A percentile compares a stretch with the other conserved stretches of the same genome.
phyloP scores from a whole-genome alignment of 2,888 invertebrate genomes.

The Drosophila melanosoma region DNA sequence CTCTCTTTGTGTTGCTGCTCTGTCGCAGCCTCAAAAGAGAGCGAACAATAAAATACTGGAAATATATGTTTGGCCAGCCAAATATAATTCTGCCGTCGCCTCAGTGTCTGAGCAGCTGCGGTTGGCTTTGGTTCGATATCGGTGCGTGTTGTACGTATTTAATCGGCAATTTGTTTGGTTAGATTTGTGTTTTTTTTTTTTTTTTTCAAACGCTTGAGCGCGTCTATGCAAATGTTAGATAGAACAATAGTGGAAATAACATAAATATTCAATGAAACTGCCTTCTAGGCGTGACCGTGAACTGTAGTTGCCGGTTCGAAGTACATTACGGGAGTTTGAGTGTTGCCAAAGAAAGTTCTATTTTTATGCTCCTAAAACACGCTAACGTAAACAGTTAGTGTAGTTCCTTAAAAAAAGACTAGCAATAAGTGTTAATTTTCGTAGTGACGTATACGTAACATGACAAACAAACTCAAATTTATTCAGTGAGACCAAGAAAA shows the following conservation, averaged over 20 bases:
- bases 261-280: slow-evolving; percentile 52
- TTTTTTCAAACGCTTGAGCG: slow-evolving; percentile 39
- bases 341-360: slow-evolving; percentile 31
- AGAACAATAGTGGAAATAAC: slow-evolving; percentile 46
- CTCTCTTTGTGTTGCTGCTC: not conserved
- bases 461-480: slow-evolving; percentile 23
- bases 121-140: slow-evolving; percentile 35
- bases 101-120: slow-evolving; percentile 68
- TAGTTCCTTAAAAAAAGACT: slow-evolving; percentile 13
- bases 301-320: slow-evolving; percentile 24
- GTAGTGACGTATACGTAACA: slow-evolving; percentile 58
- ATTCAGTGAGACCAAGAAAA: slow-evolving; percentile 15
- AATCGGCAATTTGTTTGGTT: slow-evolving; percentile 35
- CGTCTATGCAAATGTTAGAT: slow-evolving; percentile 52
- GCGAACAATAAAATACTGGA: slow-evolving; percentile 54
- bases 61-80: slow-evolving; percentile 34
- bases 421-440: slow-evolving; percentile 62
- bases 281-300: slow-evolving; percentile 45
- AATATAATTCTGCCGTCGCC: slow-evolving; percentile 53
- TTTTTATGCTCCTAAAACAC: slow-evolving; percentile 39
- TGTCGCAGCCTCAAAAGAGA: slow-evolving; percentile 20
- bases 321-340: slow-evolving; percentile 12
- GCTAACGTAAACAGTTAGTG: slow-evolving; percentile 18
- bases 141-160: not conserved
- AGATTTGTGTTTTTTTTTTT: slow-evolving; percentile 5